phyloP scores from a whole-genome alignment of 1,140 invertebrate species.

The Drosophila santomea region DNA sequence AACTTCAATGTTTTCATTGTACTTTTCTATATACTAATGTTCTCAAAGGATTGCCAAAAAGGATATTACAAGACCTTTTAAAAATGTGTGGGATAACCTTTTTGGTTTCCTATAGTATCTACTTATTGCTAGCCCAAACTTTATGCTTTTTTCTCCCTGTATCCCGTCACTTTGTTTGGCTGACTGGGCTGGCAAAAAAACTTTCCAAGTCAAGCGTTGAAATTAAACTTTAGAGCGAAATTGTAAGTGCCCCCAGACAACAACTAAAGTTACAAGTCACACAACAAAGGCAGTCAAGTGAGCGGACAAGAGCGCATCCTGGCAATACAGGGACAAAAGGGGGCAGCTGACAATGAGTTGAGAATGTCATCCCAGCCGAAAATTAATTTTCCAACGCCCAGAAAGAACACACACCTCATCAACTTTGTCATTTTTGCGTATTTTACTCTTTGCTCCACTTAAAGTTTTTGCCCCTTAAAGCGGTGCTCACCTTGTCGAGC shows the following conservation, averaged over 20 bases:
- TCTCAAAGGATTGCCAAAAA: no score
- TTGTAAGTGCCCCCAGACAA: conserved; percentile 50
- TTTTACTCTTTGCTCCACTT: conserved; percentile 64
- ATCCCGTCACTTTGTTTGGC: conserved; percentile 14
- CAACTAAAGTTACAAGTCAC: conserved; percentile 77
- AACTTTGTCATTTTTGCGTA: conserved; percentile 47
- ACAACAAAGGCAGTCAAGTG: conserved; percentile 56
- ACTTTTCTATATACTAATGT: no score
- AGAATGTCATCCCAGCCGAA: conserved; percentile 55
- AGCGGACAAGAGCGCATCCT: not conserved
- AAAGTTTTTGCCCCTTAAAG: conserved; percentile 57
- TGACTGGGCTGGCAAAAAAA: conserved; percentile 42
- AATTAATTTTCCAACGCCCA: conserved; percentile 73
- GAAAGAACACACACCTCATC: conserved; percentile 42
- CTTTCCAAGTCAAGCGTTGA: conserved; percentile 77
- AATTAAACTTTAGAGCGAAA: conserved; percentile 77
- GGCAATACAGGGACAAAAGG: not conserved
- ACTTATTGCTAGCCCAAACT: no score
- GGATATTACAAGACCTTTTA: no score
- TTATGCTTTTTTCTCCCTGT: not conserved
- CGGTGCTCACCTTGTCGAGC: conserved; percentile 17
- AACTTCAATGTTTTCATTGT: not conserved
- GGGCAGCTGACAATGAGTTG: conserved; percentile 33
- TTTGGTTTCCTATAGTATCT: no score
- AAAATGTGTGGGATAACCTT: no score